phyloP scores from a whole-genome alignment of 2,797 vertebrate genomes.

The Anisognathus igniventris region DNA sequence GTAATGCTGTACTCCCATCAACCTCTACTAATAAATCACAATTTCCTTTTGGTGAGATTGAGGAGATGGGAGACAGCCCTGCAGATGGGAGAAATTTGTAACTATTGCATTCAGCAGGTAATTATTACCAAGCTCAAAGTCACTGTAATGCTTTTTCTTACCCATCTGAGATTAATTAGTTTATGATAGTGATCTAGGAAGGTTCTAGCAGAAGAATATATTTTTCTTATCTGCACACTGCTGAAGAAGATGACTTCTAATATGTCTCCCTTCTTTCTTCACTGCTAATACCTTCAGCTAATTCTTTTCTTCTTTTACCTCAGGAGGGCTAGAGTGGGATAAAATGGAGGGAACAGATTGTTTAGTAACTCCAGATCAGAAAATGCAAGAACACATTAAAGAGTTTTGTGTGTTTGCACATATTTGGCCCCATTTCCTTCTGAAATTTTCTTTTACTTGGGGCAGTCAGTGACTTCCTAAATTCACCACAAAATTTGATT shows the following conservation, averaged over 20 bases:
- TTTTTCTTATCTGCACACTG: background rate
- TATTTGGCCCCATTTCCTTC: background rate
- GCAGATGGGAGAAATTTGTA: background rate
- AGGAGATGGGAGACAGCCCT: background rate
- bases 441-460: background rate
- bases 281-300: background rate
- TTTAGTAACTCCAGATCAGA: background rate
- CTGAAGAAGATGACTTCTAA: background rate
- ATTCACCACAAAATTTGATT: background rate
- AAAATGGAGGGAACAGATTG: background rate
- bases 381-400: background rate
- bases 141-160: background rate
- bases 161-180: background rate
- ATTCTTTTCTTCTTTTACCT: background rate
- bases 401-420: background rate
- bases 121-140: background rate
- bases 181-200: background rate
- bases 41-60: background rate
- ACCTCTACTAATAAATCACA: background rate
- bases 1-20: background rate
- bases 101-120: background rate
- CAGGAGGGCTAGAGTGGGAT: background rate
- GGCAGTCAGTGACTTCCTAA: background rate
- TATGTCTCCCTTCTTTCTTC: background rate
- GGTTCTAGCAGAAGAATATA: background rate